phyloP scores from a whole-genome alignment of 2,888 invertebrate species.

The Thymelicus acteon region DNA sequence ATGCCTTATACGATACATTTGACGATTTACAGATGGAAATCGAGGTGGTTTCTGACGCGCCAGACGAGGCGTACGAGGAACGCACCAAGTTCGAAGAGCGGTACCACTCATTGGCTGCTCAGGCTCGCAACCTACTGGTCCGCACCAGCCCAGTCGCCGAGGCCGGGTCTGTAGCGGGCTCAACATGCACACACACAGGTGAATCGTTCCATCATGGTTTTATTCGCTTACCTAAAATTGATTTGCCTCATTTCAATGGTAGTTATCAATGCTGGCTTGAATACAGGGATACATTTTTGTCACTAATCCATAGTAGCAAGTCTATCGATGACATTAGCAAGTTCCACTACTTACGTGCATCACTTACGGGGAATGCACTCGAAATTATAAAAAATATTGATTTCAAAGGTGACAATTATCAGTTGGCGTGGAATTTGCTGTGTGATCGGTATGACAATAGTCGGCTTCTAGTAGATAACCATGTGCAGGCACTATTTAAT shows the following conservation, averaged over 20 bases:
- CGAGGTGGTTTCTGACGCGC: neutral
- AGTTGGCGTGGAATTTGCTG: constrained; percentile 36
- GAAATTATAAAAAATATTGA: constrained; percentile 38
- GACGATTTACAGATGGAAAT: constrained; percentile 9
- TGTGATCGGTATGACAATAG: constrained; percentile 38
- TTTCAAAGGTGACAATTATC: constrained; percentile 36
- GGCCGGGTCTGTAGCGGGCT: constrained; percentile 6
- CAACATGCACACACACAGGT: neutral
- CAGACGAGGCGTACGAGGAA: neutral
- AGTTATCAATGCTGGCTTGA: constrained; percentile 39
- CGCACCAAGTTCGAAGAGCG: too few species aligned
- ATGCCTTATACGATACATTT: neutral
- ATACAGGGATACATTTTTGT: constrained; percentile 31
- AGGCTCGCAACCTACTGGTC: too few species aligned
- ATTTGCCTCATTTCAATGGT: constrained; percentile 38
- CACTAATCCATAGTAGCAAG: constrained; percentile 29
- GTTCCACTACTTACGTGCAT: constrained; percentile 39
- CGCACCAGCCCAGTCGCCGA: too few species aligned
- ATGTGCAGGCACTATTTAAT: constrained; percentile 19
- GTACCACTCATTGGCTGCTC: too few species aligned
- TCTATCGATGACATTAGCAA: constrained; percentile 32
- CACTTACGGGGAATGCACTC: constrained; percentile 33
- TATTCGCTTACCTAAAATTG: constrained; percentile 39
- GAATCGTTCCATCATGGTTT: constrained; percentile 1
- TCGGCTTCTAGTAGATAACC: constrained; percentile 29